Base-by-base conservation (phyloP, 1,140 invertebrate species). In the Drosophila watanabei region DNA sequence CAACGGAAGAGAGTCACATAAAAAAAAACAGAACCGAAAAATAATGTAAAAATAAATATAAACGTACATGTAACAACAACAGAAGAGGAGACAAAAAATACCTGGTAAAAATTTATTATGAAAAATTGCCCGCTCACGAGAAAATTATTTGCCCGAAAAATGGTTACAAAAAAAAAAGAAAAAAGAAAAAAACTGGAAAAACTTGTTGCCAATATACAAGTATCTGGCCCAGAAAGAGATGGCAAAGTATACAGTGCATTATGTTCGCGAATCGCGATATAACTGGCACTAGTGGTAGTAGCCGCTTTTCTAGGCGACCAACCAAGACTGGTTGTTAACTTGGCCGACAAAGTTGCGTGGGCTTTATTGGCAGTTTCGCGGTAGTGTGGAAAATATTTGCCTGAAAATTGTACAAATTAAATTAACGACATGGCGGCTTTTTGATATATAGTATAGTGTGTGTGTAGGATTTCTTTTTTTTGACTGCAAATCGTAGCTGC, bases 361-460 rank as follows among this genome's bases (percentile, higher is more conserved):
- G 86, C 87, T 89, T 90, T 89, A 90, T 90, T 90, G 86, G 86
- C 86, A 91, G 86, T 82, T 86, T 68, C 75, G 81, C 75, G 81
- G 63, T 70, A 59, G 83, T 90, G 86, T 89, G 85, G 85, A 90
- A 89, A 90, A 89, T 91, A 89, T 89, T 90, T 89, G 82, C 75
- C 86, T 75, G 82, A 89, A 88, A 85, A 88, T 89, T 89, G 84
- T 89, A 75, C 86, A 89, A 89, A 90, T 90, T 89, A 90, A 86
- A 90, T 90, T 86, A 89, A 86, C 86, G 86, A 86, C 68, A 89
- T 89, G 86, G 86, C 86, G 86, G 86, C 75, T 69, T 57, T 64
- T 62, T 69, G 54, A 80, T 80, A 75, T 57, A 45, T 37, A 39
- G 54, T 57, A n/a, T 32, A 24, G 49, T 32, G 49, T 28, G 13